Evolutionary conservation across 1,140 invertebrate genomes (phyloP).

Genomic region (Bombus confusus): DNA sequence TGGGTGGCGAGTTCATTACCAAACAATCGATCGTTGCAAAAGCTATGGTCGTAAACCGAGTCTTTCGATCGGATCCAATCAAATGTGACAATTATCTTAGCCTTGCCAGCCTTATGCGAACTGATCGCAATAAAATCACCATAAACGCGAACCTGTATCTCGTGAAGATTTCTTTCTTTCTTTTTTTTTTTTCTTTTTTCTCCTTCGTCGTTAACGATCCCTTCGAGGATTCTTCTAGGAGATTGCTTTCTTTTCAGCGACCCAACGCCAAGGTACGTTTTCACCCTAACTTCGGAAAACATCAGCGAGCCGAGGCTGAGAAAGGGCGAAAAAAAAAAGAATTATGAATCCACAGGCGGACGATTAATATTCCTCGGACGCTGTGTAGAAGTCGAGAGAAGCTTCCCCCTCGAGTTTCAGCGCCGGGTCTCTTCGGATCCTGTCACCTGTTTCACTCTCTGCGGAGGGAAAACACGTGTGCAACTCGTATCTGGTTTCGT

Average conservation of each 20-base stretch:
- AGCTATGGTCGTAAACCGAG: background rate
- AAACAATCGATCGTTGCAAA: background rate
- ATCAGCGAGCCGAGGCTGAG: background rate
- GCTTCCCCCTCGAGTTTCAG: background rate
- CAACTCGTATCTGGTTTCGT: background rate
- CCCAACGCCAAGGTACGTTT: conserved; percentile 1
- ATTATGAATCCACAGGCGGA: conserved; percentile 14
- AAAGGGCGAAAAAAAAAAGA: background rate
- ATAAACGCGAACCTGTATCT: background rate
- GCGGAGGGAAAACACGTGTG: background rate
- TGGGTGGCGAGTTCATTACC: background rate
- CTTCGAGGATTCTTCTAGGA: background rate
- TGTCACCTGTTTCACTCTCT: conserved; percentile 18
- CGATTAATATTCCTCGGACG: conserved; percentile 12
- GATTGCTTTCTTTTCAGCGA: background rate
- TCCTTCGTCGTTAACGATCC: background rate
- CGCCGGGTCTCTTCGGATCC: background rate
- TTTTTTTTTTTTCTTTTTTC: conserved; percentile 16
- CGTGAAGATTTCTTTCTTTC: background rate
- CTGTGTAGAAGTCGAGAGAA: background rate
- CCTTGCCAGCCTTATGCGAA: background rate
- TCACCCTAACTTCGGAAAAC: conserved; percentile 12
- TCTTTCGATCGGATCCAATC: background rate
- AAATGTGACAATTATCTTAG: background rate
- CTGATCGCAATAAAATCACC: background rate